Evolutionary conservation across 2,888 invertebrate species (phyloP).

Genomic region (Xylota segnis): DNA sequence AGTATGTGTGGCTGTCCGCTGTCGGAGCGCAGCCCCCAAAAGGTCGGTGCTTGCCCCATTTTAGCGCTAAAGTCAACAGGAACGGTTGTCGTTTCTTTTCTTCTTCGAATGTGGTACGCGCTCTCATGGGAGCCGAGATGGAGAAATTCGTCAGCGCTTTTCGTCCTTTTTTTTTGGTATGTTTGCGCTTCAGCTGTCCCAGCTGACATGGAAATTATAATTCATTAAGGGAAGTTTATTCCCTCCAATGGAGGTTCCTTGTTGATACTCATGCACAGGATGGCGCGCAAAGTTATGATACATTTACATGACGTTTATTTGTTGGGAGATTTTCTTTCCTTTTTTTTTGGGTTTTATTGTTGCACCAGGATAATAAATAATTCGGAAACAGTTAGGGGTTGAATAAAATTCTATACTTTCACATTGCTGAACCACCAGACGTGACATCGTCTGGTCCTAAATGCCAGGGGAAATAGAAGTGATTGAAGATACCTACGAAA

Average conservation of each 20-base stretch:
- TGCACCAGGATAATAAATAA: slow-evolving; percentile 1
- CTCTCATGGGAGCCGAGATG: background rate
- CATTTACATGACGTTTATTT: slow-evolving; percentile 10
- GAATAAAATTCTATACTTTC: too few relatives aligned
- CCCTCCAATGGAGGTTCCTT: background rate
- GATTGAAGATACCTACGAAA: too few relatives aligned
- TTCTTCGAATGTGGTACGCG: background rate
- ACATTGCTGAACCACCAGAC: too few relatives aligned
- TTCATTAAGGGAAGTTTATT: slow-evolving; percentile 12
- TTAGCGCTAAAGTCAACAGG: background rate
- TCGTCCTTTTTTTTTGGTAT: background rate
- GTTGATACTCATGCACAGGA: background rate
- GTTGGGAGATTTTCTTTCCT: background rate
- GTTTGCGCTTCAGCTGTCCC: slow-evolving; percentile 6
- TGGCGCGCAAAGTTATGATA: slow-evolving; percentile 10
- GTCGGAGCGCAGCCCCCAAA: background rate
- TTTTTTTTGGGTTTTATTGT: background rate
- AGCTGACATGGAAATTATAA: slow-evolving; percentile 18
- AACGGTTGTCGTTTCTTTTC: background rate
- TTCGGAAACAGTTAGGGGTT: background rate
- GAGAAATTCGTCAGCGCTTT: slow-evolving; percentile 6
- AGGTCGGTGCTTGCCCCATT: background rate
- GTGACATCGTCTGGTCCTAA: too few relatives aligned
- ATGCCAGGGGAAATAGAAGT: too few relatives aligned
- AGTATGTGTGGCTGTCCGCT: background rate